phyloP scores from a whole-genome alignment of 2,888 invertebrate species.

The Drosophila mettleri region DNA sequence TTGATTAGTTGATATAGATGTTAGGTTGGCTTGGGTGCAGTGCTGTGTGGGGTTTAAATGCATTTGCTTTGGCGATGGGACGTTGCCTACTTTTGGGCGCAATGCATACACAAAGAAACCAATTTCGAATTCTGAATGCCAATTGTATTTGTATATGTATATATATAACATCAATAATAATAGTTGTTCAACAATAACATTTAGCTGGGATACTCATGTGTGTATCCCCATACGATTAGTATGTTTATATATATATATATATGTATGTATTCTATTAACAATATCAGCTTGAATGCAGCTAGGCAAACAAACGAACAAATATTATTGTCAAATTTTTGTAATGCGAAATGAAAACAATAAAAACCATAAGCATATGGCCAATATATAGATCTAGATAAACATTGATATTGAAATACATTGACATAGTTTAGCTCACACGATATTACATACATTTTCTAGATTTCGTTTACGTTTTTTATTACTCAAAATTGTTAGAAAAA shows the following conservation, averaged over 20 bases:
- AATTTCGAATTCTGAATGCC: conserved; percentile 24
- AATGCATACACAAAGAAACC: not conserved
- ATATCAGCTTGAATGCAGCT: conserved; percentile 39
- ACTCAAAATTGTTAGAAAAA: not conserved
- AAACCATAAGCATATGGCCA: conserved; percentile 10
- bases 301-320: conserved; percentile 38
- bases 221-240: conserved; percentile 10
- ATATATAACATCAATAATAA: conserved; percentile 15
- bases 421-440: not conserved
- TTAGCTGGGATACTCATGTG: conserved; percentile 17
- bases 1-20: conserved; percentile 3
- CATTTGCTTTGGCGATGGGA: not conserved
- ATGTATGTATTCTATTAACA: conserved; percentile 28
- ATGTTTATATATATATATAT: conserved; percentile 1
- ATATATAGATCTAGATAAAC: not conserved
- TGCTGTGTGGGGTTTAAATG: not conserved
- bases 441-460: not conserved
- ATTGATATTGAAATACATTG: not conserved
- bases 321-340: conserved; percentile 54
- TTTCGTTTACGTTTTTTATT: conserved; percentile 2
- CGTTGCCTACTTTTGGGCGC: conserved; percentile 31
- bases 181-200: conserved; percentile 50
- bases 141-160: conserved; percentile 29
- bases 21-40: not conserved
- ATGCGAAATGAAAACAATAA: not conserved